Conservation (phyloP, 2,113 vertebrate genomes). For the Castor canadensis region DNA sequence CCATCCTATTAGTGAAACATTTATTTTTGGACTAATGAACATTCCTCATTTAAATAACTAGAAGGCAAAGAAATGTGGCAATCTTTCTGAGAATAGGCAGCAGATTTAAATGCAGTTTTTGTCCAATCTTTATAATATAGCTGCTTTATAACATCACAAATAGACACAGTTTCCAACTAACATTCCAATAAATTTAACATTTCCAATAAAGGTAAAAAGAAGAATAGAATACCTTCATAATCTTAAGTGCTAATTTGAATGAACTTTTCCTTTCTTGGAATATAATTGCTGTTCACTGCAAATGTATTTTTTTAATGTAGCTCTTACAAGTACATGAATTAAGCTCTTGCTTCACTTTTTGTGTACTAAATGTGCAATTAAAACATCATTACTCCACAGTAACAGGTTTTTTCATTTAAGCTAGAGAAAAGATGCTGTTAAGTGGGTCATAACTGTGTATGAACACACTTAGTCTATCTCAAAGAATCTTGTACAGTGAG, state of each 20-base stretch:
- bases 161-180: constrained; percentile 59
- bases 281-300: constrained; percentile 64
- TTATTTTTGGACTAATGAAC: constrained; percentile 59
- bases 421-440: constrained; percentile 68
- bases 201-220: constrained; percentile 43
- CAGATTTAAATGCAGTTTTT: background rate
- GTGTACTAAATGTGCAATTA: constrained; percentile 78
- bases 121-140: background rate
- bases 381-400: constrained; percentile 73
- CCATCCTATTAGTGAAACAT: constrained; percentile 57
- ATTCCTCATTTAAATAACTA: constrained; percentile 58
- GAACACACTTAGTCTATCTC: constrained; percentile 67
- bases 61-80: constrained; percentile 49
- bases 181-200: constrained; percentile 72
- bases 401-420: constrained; percentile 81
- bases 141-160: constrained; percentile 26
- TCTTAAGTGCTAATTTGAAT: constrained; percentile 69
- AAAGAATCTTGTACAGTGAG: constrained; percentile 62
- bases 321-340: constrained; percentile 78
- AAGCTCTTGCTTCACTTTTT: constrained; percentile 73
- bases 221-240: constrained; percentile 56
- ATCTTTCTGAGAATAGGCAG: constrained; percentile 5
- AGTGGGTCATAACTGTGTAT: constrained; percentile 65
- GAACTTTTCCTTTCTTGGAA: constrained; percentile 69
- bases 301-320: constrained; percentile 72